Conservation (phyloP, 2,113 vertebrate species). For the Eidolon helvum region DNA sequence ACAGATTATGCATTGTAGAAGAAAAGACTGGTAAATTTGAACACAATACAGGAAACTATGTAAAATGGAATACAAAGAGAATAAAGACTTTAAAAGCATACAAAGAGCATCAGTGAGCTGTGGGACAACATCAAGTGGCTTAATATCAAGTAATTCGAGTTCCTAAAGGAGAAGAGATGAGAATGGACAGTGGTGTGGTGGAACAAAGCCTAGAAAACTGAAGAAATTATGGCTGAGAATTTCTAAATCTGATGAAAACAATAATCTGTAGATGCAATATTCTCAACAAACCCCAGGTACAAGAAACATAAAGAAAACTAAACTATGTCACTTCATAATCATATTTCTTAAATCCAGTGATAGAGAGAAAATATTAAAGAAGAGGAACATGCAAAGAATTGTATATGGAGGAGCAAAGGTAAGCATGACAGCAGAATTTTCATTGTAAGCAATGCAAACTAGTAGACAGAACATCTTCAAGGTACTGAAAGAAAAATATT, state of each 20-base stretch:
- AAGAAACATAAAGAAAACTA: neutral
- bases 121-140: neutral
- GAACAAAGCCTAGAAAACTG: neutral
- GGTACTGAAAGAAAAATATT: neutral
- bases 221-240: neutral
- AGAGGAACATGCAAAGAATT: neutral
- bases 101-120: neutral
- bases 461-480: neutral
- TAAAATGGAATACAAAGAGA: neutral
- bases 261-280: neutral
- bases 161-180: neutral
- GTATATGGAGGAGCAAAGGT: neutral
- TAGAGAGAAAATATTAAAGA: neutral
- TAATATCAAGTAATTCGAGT: neutral
- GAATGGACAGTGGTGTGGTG: neutral
- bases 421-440: neutral
- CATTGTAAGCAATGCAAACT: neutral
- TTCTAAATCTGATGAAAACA: neutral
- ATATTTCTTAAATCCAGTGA: neutral
- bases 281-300: neutral
- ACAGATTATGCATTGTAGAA: neutral
- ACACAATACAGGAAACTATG: neutral
- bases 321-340: neutral
- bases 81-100: neutral
- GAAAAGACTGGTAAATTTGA: neutral